A percentile compares a stretch with the other conserved stretches of the same genome.
These are phyloP conservation scores for Apis dorsata DNA, from an alignment of 1,140 invertebrate genomes.

Conservation along the genomic window DNA sequence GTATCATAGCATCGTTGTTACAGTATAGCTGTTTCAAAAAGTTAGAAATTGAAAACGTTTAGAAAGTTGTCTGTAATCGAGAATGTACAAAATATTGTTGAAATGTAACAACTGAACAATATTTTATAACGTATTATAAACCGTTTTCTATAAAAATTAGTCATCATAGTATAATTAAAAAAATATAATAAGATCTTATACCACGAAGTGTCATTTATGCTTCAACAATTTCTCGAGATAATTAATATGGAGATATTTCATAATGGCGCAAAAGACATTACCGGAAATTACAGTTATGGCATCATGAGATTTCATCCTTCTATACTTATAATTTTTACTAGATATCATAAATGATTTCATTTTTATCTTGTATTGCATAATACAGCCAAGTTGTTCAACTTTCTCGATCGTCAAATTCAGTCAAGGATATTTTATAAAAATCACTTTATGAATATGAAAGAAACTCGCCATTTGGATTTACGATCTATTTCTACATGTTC, in stretches of 20 bases:
- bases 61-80: background rate
- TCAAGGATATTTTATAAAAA: slow-evolving; percentile 70
- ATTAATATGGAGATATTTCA: background rate
- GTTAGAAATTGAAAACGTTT: background rate
- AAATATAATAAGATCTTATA: background rate
- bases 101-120: background rate
- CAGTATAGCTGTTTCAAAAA: background rate
- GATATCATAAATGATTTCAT: background rate
- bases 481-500: background rate
- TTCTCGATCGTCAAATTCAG: slow-evolving; percentile 68
- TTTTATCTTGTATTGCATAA: background rate
- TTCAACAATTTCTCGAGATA: slow-evolving; percentile 1
- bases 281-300: background rate
- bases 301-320: background rate
- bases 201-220: background rate
- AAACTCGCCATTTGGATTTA: background rate
- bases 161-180: background rate
- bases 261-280: background rate
- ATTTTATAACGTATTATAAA: background rate
- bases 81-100: background rate
- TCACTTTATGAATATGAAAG: slow-evolving; percentile 67
- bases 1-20: no score
- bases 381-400: slow-evolving; percentile 61
- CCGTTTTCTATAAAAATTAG: background rate
- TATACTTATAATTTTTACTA: background rate